Conservation (phyloP, 2,888 invertebrate species). For the Acleris literana region DNA sequence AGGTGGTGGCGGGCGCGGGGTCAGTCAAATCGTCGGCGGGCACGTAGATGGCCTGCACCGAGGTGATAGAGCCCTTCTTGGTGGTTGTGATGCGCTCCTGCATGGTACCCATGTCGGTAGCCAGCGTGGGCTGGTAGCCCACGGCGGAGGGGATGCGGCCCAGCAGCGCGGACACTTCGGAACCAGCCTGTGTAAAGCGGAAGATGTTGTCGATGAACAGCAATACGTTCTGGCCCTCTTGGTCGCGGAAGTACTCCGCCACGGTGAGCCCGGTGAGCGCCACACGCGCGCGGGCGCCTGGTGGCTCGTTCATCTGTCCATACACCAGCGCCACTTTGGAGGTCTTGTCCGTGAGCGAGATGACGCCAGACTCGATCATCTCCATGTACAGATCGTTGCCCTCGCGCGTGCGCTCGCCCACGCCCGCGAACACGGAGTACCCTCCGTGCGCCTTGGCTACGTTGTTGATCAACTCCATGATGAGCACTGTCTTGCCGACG, state of each 20-base stretch:
- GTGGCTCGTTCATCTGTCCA: slow-evolving; percentile 99
- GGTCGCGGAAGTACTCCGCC: slow-evolving; percentile 97
- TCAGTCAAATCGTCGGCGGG: slow-evolving; percentile 98
- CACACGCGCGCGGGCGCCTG: slow-evolving; percentile 97
- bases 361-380: slow-evolving; percentile 97
- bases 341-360: slow-evolving; percentile 93
- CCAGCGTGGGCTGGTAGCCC: slow-evolving; percentile 98
- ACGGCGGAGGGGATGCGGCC: slow-evolving; percentile 98
- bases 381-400: slow-evolving; percentile 98
- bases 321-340: slow-evolving; percentile 97
- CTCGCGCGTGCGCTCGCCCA: slow-evolving; percentile 98
- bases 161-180: slow-evolving; percentile 94
- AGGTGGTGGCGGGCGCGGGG: slow-evolving; percentile 97
- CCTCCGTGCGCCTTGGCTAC: slow-evolving; percentile 98
- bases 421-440: slow-evolving; percentile 98
- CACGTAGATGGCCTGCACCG: slow-evolving; percentile 95
- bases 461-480: slow-evolving; percentile 98
- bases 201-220: slow-evolving; percentile 99
- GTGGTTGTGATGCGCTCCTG: slow-evolving; percentile 98
- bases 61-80: slow-evolving; percentile 94
- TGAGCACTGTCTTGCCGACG: slow-evolving; percentile 97
- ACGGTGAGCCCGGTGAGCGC: slow-evolving; percentile 96
- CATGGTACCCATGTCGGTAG: slow-evolving; percentile 99
- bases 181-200: slow-evolving; percentile 96
- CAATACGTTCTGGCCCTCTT: slow-evolving; percentile 97